phyloP scores from a whole-genome alignment of 2,888 invertebrate genomes.

The Rotaria sp. region DNA sequence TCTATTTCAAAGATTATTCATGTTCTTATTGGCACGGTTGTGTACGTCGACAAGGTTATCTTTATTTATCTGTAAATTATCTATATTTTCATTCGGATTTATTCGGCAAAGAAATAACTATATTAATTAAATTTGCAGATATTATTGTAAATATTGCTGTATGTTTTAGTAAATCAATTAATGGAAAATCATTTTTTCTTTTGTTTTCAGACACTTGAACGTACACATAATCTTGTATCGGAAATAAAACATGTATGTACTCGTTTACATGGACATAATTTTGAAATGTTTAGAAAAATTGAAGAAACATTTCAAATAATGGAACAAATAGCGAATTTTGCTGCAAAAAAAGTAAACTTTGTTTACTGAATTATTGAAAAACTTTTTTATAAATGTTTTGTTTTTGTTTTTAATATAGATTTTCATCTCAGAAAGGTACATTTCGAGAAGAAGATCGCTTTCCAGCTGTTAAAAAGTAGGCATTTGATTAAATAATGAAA shows the following conservation, averaged over 20 bases:
- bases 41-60: slow-evolving; percentile 88
- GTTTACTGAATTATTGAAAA: not conserved
- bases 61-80: slow-evolving; percentile 90
- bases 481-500: too few relatives aligned
- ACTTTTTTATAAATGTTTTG: too few relatives aligned
- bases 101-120: slow-evolving; percentile 78
- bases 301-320: slow-evolving; percentile 81
- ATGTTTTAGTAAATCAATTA: not conserved
- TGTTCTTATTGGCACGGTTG: slow-evolving; percentile 82
- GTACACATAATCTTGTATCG: slow-evolving; percentile 63
- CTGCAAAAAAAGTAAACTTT: slow-evolving; percentile 66
- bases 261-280: slow-evolving; percentile 73
- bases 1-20: slow-evolving; percentile 61
- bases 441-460: slow-evolving; percentile 9
- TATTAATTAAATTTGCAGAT: slow-evolving; percentile 81
- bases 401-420: slow-evolving; percentile 11
- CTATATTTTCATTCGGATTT: slow-evolving; percentile 90
- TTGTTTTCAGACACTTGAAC: slow-evolving; percentile 52
- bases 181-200: too few relatives aligned
- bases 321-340: slow-evolving; percentile 89
- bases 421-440: slow-evolving; percentile 38
- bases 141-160: slow-evolving; percentile 61
- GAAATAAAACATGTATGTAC: slow-evolving; percentile 79
- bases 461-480: not conserved
- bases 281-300: slow-evolving; percentile 80